Evolutionary conservation across 2,113 vertebrate species (phyloP).

Genomic region (Bucco capensis): DNA sequence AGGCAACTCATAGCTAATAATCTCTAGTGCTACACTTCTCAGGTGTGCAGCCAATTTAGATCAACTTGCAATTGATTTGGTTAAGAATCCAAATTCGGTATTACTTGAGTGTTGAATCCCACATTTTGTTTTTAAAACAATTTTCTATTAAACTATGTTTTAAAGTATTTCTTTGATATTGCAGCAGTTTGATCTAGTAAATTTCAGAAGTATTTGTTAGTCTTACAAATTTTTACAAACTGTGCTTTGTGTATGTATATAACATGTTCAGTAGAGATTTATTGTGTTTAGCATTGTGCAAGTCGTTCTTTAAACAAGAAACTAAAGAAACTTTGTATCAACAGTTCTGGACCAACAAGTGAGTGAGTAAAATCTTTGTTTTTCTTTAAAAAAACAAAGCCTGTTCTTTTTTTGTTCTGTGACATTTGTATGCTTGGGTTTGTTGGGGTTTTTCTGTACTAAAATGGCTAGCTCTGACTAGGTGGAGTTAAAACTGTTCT

Average conservation of each 20-base stretch:
- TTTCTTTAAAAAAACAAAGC: not conserved
- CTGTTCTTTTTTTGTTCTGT: not conserved
- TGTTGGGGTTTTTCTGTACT: not conserved
- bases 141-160: not conserved
- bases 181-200: not conserved
- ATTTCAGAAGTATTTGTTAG: conserved; percentile 9
- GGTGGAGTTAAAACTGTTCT: not conserved
- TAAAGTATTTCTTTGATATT: not conserved
- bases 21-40: not conserved
- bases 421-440: not conserved
- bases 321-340: not conserved
- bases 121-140: not conserved
- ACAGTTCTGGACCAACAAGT: not conserved
- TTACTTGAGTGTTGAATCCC: not conserved
- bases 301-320: not conserved
- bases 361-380: conserved; percentile 29
- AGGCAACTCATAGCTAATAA: not conserved
- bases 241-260: conserved; percentile 16
- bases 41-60: not conserved
- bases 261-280: conserved; percentile 19
- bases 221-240: not conserved
- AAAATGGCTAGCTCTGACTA: not conserved
- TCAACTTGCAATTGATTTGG: not conserved
- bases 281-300: conserved; percentile 14
- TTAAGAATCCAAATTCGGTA: not conserved